A percentile compares a stretch with the other conserved stretches of the same genome.
phyloP scores from a whole-genome alignment of 1,140 invertebrate genomes.

The Harlomillsia oculata region DNA sequence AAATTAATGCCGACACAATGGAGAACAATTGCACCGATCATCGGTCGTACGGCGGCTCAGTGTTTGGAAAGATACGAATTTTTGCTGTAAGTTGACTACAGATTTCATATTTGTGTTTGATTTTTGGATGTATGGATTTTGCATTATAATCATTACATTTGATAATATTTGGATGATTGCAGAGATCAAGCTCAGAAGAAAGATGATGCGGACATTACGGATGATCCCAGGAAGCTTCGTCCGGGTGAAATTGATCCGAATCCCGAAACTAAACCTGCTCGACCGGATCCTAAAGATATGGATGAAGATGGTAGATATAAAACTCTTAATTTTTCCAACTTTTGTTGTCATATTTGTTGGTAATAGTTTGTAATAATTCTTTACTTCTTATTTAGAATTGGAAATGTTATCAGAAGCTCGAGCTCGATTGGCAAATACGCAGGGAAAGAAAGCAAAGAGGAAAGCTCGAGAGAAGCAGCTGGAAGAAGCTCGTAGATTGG shows the following conservation, averaged over 20 bases:
- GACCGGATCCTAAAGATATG: slow-evolving; percentile 99
- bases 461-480: slow-evolving; percentile 98
- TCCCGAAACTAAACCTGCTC: slow-evolving; percentile 97
- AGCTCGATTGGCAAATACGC: slow-evolving; percentile 95
- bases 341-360: too few relatives aligned
- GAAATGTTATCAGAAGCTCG: slow-evolving; percentile 99
- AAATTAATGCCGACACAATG: slow-evolving; percentile 99
- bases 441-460: slow-evolving; percentile 98
- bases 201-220: slow-evolving; percentile 85
- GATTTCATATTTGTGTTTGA: not conserved
- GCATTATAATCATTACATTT: not conserved
- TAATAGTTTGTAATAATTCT: slow-evolving; percentile 24
- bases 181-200: slow-evolving; percentile 98
- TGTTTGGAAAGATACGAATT: slow-evolving; percentile 97
- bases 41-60: slow-evolving; percentile 95
- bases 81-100: slow-evolving; percentile 70
- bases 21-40: slow-evolving; percentile 98
- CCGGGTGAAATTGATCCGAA: slow-evolving; percentile 99
- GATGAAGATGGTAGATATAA: slow-evolving; percentile 82
- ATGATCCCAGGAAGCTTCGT: slow-evolving; percentile 92
- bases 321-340: not conserved
- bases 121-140: not conserved
- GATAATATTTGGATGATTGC: slow-evolving; percentile 27
- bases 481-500: slow-evolving; percentile 90
- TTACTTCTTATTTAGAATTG: slow-evolving; percentile 59